phyloP scores from a whole-genome alignment of 2,888 invertebrate species.

The Orchesella flavescens region DNA sequence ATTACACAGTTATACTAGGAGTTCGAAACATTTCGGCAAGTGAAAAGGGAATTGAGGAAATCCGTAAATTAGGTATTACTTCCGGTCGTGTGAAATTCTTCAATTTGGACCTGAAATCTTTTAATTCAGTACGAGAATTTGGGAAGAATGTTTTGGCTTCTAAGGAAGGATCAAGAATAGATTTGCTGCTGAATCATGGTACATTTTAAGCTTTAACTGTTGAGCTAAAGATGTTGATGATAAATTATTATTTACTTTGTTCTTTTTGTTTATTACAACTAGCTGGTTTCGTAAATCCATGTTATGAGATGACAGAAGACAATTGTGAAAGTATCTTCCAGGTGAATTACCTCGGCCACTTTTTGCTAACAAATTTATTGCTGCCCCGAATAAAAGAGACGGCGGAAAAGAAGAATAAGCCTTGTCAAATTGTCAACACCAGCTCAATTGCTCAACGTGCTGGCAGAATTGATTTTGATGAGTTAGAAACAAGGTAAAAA shows the following conservation, averaged over 20 bases:
- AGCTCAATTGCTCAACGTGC: constrained; percentile 86
- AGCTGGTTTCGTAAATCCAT: constrained; percentile 93
- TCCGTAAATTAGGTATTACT: constrained; percentile 76
- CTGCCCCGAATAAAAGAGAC: constrained; percentile 82
- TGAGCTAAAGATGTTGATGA: too few relatives aligned
- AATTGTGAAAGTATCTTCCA: constrained; percentile 91
- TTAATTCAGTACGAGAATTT: constrained; percentile 46
- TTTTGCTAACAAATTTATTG: constrained; percentile 85
- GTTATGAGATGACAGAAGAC: constrained; percentile 84
- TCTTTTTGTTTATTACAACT: too few relatives aligned
- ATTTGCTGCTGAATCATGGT: constrained; percentile 76
- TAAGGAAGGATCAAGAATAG: constrained; percentile 28
- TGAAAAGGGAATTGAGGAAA: constrained; percentile 75
- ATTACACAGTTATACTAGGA: constrained; percentile 75
- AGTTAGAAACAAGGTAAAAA: constrained; percentile 78
- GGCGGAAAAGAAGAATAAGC: constrained; percentile 76
- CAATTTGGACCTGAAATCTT: constrained; percentile 51
- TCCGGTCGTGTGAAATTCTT: constrained; percentile 77
- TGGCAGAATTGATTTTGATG: constrained; percentile 84
- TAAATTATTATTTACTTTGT: too few relatives aligned
- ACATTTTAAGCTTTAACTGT: too few relatives aligned
- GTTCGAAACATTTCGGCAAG: constrained; percentile 81
- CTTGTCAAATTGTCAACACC: constrained; percentile 87
- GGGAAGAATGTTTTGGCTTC: constrained; percentile 47
- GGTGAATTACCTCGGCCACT: constrained; percentile 90